Conservation (phyloP, 2,888 invertebrate species). For the Macrosoma leucophasiata region DNA sequence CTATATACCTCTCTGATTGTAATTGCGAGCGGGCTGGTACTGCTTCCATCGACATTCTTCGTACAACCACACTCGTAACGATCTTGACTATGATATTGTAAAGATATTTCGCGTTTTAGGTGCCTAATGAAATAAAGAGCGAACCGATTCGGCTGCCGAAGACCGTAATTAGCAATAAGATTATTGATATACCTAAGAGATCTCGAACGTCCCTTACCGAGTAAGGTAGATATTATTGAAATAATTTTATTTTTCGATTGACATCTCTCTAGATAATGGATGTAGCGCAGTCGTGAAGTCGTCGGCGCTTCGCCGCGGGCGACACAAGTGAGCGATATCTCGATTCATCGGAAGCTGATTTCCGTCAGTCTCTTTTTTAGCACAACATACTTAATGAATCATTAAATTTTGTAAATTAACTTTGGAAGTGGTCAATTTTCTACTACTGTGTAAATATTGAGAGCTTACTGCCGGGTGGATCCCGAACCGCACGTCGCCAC, state of each 20-base stretch:
- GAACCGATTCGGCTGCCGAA: constrained; percentile 60
- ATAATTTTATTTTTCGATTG: constrained; percentile 65
- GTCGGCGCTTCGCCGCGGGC: constrained; percentile 12
- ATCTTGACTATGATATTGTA: constrained; percentile 22
- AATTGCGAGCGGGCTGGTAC: constrained; percentile 65
- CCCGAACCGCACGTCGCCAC: constrained; percentile 66
- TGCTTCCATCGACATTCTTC: constrained; percentile 62
- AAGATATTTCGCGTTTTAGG: constrained; percentile 42
- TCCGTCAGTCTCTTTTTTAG: constrained; percentile 61
- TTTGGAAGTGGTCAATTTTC: constrained; percentile 73
- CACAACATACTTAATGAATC: constrained; percentile 57
- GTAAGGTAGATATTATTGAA: constrained; percentile 72
- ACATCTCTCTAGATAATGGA: constrained; percentile 57
- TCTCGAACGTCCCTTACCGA: constrained; percentile 76
- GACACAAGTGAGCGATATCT: constrained; percentile 16
- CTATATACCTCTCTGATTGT: constrained; percentile 29
- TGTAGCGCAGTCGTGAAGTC: constrained; percentile 32
- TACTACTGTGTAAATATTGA: constrained; percentile 73
- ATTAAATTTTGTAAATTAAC: constrained; percentile 67
- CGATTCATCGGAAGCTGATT: constrained; percentile 33
- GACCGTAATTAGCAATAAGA: constrained; percentile 71
- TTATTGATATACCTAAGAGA: constrained; percentile 71
- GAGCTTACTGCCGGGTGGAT: constrained; percentile 71
- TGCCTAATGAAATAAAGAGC: constrained; percentile 38
- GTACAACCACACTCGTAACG: constrained; percentile 43